A percentile compares a stretch with the other conserved stretches of the same genome.
phyloP scores from a whole-genome alignment of 2,797 vertebrate genomes.

The Channallabes apus region DNA sequence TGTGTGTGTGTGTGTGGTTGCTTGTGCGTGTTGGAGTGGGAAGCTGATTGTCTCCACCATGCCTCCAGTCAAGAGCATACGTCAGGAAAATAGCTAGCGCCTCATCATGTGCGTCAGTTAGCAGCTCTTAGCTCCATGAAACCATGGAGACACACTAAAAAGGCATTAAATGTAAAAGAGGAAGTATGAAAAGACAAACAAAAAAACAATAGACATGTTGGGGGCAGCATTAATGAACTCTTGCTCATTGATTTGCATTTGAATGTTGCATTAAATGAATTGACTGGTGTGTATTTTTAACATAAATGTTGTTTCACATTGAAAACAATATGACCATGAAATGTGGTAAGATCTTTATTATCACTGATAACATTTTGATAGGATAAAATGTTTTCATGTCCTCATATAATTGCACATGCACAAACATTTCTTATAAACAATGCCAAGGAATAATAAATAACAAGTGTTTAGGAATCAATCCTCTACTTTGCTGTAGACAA shows the following conservation, averaged over 20 bases:
- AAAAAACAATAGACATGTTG: slow-evolving; percentile 29
- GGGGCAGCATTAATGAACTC: slow-evolving; percentile 35
- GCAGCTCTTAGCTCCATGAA: slow-evolving; percentile 47
- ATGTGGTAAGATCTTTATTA: slow-evolving; percentile 41
- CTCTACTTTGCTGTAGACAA: slow-evolving; percentile 66
- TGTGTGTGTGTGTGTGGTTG: no score
- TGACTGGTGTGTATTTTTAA: background rate
- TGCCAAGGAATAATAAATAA: slow-evolving; percentile 44
- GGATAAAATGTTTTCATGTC: slow-evolving; percentile 41
- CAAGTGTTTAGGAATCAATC: slow-evolving; percentile 62
- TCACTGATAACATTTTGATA: slow-evolving; percentile 35
- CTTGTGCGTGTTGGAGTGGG: slow-evolving; percentile 44
- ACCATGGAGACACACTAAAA: slow-evolving; percentile 57
- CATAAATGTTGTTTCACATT: background rate
- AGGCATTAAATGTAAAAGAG: slow-evolving; percentile 47
- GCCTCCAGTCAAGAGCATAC: slow-evolving; percentile 59
- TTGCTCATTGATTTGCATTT: slow-evolving; percentile 46
- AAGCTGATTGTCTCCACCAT: slow-evolving; percentile 55
- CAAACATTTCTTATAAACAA: slow-evolving; percentile 51
- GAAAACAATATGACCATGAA: slow-evolving; percentile 33
- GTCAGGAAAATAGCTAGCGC: slow-evolving; percentile 53
- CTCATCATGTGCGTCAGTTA: slow-evolving; percentile 59
- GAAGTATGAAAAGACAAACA: slow-evolving; percentile 11
- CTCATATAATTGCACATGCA: slow-evolving; percentile 46
- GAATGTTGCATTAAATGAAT: slow-evolving; percentile 51